Percentiles rank a stretch among this genome's conserved stretches.
Evolutionary conservation across 1,140 invertebrate species (phyloP).

Genomic region (Pseudomyrmex flavicornis): DNA sequence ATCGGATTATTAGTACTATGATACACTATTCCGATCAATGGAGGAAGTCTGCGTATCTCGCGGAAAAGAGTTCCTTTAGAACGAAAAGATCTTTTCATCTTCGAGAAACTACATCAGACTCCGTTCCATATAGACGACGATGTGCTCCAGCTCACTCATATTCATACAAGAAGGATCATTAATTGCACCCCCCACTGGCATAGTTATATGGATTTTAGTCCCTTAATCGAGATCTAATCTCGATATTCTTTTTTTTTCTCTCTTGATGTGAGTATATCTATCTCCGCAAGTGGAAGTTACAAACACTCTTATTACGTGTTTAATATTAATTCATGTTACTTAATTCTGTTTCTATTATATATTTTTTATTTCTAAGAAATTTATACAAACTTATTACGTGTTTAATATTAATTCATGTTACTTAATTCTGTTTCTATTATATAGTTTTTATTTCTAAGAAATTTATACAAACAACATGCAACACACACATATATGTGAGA

Average conservation of each 20-base stretch:
- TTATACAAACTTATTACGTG: not conserved
- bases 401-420: not conserved
- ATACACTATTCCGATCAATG: constrained; percentile 31
- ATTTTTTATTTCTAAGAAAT: not conserved
- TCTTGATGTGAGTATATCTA: constrained; percentile 26
- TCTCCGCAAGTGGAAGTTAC: not conserved
- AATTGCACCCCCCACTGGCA: constrained; percentile 47
- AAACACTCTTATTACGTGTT: not conserved
- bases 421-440: not conserved
- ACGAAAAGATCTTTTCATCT: constrained; percentile 32
- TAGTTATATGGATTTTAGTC: constrained; percentile 53
- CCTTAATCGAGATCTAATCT: constrained; percentile 53
- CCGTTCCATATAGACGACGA: constrained; percentile 28
- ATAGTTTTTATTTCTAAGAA: not conserved
- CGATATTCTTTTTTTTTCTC: constrained; percentile 6
- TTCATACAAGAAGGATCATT: constrained; percentile 40
- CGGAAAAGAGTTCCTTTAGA: not conserved
- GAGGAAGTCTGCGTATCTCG: not conserved
- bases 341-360: not conserved
- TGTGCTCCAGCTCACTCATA: constrained; percentile 3
- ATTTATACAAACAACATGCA: not conserved
- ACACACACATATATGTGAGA: not conserved
- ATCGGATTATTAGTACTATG: constrained; percentile 53
- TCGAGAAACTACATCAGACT: not conserved
- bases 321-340: not conserved